Evolutionary conservation across 1,140 invertebrate genomes (phyloP).

Genomic region (Bombus waltoni): DNA sequence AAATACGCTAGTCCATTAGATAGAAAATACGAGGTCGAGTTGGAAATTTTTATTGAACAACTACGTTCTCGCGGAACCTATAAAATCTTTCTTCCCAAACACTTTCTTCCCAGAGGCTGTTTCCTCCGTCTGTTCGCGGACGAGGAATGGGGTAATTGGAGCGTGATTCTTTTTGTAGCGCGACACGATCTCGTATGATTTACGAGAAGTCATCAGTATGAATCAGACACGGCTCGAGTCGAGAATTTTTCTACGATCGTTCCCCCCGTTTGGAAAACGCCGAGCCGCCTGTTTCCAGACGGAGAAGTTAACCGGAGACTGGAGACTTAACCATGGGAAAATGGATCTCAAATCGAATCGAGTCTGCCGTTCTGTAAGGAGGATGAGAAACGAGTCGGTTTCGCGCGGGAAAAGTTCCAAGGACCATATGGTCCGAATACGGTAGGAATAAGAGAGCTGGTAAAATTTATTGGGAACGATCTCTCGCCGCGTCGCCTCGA

Average conservation of each 20-base stretch:
- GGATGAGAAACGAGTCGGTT: not conserved
- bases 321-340: slow-evolving; percentile 37
- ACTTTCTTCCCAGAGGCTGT: not conserved
- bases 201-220: slow-evolving; percentile 19
- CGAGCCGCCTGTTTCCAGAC: not conserved
- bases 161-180: slow-evolving; percentile 43
- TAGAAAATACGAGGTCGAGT: not conserved
- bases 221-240: not conserved
- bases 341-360: not conserved
- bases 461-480: not conserved
- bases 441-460: not conserved
- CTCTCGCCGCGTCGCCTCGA: not conserved
- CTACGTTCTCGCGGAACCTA: not conserved
- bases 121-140: slow-evolving; percentile 6
- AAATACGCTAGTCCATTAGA: not conserved
- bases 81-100: not conserved
- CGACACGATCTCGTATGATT: slow-evolving; percentile 35
- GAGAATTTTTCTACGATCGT: slow-evolving; percentile 26
- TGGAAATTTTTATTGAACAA: not conserved
- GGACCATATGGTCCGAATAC: not conserved
- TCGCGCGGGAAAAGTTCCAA: slow-evolving; percentile 12
- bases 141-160: slow-evolving; percentile 43
- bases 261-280: not conserved
- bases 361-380: not conserved
- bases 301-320: not conserved